Evolutionary conservation across 2,113 vertebrate species (phyloP), one percentile per base, ranked within the genome.

Genomic region (Pholis gunnellus): DNA sequence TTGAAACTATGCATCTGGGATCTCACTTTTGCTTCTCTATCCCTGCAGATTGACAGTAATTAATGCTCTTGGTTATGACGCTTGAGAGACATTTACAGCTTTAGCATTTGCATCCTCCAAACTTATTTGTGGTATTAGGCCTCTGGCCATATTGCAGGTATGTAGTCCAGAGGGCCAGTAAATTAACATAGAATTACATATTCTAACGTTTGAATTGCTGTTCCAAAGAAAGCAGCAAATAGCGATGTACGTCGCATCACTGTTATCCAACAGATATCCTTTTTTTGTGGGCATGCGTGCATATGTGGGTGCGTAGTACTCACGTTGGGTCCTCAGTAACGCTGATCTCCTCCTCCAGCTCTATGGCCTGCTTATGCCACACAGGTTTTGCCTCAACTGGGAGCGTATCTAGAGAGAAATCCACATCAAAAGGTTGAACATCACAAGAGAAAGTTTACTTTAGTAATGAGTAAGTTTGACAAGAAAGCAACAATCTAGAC

Each of bases 351-450:
- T 98, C 97, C 38, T 99, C 97, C 73, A 99, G 87, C 81, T 99
- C 98, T 74, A 98, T 97, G 48, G 98, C 98, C 92, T 99, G 97
- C 87, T 99, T 99, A 82, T 95, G 97, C 97, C 98, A 99, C 0
- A 97, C 96, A n/a, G 96, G 89, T 86, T 98, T 98, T 6, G 98
- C 97, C 92, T 99, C 98, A 31, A 99, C 94, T 0, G 98, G 97
- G 60, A 97, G 93, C 64, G 97, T 97, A 91, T 99, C 98, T 99
- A 78, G 20, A 91, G n/a, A 5, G 68, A 66, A 81, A 56, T 9
- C 15, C 20, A 20, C 60, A 9, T n/a, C 2, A 60, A 38, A 38
- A 63, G 20, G 0, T 54, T 81, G 36, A 59, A 63, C 9, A 36
- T 42, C 8, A 27, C 15, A 13, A 34, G 25, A 42, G 5, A 70